A percentile compares a stretch with the other conserved stretches of the same genome.
These are phyloP conservation scores for Nesometra sesokonis DNA, from an alignment of 35 echinoderm and acorn worm genomes.

Conservation along the genomic window DNA sequence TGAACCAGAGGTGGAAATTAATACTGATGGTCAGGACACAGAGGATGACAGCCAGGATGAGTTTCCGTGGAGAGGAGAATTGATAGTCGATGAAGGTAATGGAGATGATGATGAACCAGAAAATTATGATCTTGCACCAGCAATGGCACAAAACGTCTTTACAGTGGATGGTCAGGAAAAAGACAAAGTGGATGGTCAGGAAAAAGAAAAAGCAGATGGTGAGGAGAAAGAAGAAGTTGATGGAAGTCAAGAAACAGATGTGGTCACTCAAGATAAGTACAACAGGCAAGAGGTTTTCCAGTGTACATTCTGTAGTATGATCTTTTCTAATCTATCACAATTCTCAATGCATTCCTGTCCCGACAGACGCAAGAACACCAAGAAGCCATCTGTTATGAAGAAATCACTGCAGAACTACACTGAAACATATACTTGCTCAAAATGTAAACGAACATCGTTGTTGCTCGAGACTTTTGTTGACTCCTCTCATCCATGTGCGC, in stretches of 20 bases:
- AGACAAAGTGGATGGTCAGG: not conserved
- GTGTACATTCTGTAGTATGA: not conserved
- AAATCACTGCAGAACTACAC: not conserved
- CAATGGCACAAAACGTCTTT: not conserved
- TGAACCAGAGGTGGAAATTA: not conserved
- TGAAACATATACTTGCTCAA: not conserved
- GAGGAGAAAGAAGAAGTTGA: too few relatives aligned
- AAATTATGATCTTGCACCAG: not conserved
- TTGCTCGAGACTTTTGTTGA: not conserved
- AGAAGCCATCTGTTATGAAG: not conserved
- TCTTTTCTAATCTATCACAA: not conserved
- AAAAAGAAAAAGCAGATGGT: not conserved
- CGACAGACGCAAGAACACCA: not conserved
- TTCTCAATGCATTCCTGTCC: not conserved
- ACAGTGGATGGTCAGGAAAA: not conserved
- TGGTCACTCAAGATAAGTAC: not conserved
- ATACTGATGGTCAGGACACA: not conserved
- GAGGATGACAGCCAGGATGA: not conserved
- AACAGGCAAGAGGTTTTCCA: not conserved
- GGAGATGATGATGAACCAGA: not conserved
- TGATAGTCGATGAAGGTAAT: not conserved
- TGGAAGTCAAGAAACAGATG: not conserved
- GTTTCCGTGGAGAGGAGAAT: not conserved
- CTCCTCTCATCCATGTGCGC: not conserved
- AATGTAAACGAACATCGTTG: not conserved